Evolutionary conservation across 92 coral and sea anemone species (phyloP).

Genomic region (Parazoanthus darwini): DNA sequence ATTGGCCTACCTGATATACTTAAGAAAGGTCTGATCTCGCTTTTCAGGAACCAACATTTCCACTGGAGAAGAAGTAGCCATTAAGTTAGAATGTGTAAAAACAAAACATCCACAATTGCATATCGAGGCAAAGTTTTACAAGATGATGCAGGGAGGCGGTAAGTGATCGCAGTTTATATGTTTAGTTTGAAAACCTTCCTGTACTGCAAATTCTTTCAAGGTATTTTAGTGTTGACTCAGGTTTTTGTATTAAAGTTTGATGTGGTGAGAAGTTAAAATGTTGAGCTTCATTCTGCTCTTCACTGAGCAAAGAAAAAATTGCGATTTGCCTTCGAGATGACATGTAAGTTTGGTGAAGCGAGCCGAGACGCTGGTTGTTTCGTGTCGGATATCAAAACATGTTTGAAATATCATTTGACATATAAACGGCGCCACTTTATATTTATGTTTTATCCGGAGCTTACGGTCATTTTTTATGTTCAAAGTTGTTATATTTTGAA

Average conservation of each 20-base stretch:
- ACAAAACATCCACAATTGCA: conserved; percentile 99
- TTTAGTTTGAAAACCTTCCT: neutral
- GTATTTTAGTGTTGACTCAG: neutral
- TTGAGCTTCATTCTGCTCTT: neutral
- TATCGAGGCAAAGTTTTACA: conserved; percentile 99
- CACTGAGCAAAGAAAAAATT: neutral
- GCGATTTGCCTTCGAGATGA: neutral
- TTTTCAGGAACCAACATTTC: conserved; percentile 90
- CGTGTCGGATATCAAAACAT: neutral
- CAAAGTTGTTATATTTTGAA: neutral
- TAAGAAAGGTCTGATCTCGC: neutral
- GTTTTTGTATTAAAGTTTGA: neutral
- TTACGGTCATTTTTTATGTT: neutral
- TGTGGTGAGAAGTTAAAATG: neutral
- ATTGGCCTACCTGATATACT: neutral
- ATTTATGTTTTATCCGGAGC: neutral
- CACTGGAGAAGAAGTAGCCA: conserved; percentile 98
- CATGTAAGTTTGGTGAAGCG: neutral
- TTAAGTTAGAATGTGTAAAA: conserved; percentile 98
- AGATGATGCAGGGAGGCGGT: conserved; percentile 99
- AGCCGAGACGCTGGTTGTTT: conserved; percentile 14
- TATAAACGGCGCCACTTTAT: neutral
- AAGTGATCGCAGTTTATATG: conserved; percentile 25
- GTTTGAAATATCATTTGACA: conserved; percentile 1
- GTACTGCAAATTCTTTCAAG: neutral